These are phyloP conservation scores for Euzetes globulus DNA, from an alignment of 2,888 invertebrate genomes.

Conservation along the genomic window DNA sequence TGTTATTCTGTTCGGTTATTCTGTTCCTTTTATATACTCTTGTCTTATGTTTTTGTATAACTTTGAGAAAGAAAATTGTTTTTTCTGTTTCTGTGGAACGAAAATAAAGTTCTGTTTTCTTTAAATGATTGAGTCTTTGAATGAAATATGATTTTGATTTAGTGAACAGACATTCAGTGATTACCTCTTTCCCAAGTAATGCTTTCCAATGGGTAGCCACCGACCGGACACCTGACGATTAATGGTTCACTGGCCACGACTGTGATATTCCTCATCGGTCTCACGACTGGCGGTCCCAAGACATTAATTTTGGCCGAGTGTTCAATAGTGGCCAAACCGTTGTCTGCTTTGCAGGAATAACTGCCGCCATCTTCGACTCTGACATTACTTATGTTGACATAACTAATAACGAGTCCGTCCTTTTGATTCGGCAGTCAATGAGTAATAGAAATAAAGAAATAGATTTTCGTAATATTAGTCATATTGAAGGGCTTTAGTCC, in stretches of 20 bases:
- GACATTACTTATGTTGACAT: conserved; percentile 47
- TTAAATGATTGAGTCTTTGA: not conserved
- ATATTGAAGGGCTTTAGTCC: conserved; percentile 15
- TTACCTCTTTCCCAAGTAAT: conserved; percentile 70
- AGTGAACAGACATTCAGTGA: not conserved
- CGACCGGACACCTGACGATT: conserved; percentile 70
- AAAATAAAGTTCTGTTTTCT: not conserved
- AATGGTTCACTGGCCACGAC: conserved; percentile 71
- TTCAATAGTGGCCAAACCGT: conserved; percentile 43
- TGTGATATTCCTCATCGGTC: conserved; percentile 54
- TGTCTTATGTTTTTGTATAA: too few relatives aligned
- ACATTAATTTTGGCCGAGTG: conserved; percentile 45
- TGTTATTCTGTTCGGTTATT: too few relatives aligned
- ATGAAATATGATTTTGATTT: not conserved
- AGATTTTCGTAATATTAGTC: conserved; percentile 5
- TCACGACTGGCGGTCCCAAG: conserved; percentile 51
- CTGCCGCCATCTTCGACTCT: conserved; percentile 46
- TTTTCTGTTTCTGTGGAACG: not conserved
- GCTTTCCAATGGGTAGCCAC: conserved; percentile 73
- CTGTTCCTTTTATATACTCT: too few relatives aligned
- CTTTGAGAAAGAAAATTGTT: not conserved
- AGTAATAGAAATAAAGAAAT: conserved; percentile 8
- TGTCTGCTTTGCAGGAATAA: conserved; percentile 46
- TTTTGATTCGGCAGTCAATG: conserved; percentile 43
- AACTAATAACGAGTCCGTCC: conserved; percentile 47